Evolutionary conservation across 2,797 vertebrate genomes (phyloP).

Genomic region (Eurystomus glaucurus): DNA sequence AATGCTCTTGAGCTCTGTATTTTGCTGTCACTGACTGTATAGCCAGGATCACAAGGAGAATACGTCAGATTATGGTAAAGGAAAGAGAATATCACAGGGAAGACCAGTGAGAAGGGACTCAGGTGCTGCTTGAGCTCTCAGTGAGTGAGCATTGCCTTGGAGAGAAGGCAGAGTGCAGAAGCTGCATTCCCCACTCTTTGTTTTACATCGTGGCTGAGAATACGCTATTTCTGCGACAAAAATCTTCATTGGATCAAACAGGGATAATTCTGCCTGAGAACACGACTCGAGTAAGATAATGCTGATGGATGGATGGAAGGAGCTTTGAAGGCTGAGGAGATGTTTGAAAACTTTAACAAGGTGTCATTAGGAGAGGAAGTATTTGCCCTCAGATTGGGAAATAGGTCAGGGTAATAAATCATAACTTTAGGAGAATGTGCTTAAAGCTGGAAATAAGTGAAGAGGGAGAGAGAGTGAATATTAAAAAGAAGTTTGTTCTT

Average conservation of each 20-base stretch:
- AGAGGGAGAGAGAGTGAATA: not conserved
- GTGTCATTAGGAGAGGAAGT: conserved; percentile 31
- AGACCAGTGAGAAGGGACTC: not conserved
- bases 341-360: conserved; percentile 31
- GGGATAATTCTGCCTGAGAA: conserved; percentile 1
- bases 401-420: conserved; percentile 11
- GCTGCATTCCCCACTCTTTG: not conserved
- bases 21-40: not conserved
- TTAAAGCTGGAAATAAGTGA: not conserved
- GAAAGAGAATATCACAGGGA: not conserved
- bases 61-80: not conserved
- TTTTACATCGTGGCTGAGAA: not conserved
- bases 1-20: not conserved
- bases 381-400: not conserved
- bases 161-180: not conserved
- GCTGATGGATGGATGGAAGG: not conserved
- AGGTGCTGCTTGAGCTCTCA: not conserved
- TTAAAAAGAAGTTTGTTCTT: not conserved
- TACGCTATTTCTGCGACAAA: not conserved
- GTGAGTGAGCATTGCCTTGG: fast-evolving
- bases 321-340: conserved; percentile 5
- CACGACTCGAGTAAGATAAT: not conserved
- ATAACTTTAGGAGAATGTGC: not conserved
- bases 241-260: not conserved
- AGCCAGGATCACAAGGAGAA: not conserved